Evolutionary conservation across 2,113 vertebrate genomes (phyloP).

Genomic region (Apodemus sylvaticus): DNA sequence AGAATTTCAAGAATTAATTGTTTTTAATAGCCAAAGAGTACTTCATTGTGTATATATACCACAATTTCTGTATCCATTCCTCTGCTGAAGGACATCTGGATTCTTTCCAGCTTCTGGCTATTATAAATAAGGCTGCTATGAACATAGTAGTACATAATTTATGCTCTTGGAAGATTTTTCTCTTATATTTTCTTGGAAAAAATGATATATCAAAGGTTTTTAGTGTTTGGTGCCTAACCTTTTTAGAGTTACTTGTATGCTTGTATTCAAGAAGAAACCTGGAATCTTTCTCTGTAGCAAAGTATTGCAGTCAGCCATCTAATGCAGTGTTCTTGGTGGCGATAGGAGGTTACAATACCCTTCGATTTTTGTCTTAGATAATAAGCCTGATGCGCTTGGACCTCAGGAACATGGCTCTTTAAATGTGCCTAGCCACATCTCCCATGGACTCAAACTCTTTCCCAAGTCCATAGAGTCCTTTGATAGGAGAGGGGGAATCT

Average conservation of each 20-base stretch:
- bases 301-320: neutral
- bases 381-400: neutral
- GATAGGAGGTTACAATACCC: neutral
- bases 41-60: no score
- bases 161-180: neutral
- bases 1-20: no score
- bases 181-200: neutral
- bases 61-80: no score
- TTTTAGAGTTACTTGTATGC: neutral
- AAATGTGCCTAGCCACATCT: neutral
- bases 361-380: neutral
- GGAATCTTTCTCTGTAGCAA: neutral
- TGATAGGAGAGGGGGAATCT: neutral
- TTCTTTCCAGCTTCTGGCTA: no score
- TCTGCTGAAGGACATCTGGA: no score
- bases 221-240: neutral
- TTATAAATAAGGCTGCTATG: no score
- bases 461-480: neutral
- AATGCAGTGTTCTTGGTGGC: neutral
- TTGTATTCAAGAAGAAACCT: neutral
- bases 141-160: neutral
- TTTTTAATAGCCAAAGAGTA: no score
- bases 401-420: neutral
- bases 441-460: neutral
- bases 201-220: neutral